These are phyloP conservation scores for Nemurella pictetii DNA, from an alignment of 2,888 invertebrate genomes.

Conservation along the genomic window DNA sequence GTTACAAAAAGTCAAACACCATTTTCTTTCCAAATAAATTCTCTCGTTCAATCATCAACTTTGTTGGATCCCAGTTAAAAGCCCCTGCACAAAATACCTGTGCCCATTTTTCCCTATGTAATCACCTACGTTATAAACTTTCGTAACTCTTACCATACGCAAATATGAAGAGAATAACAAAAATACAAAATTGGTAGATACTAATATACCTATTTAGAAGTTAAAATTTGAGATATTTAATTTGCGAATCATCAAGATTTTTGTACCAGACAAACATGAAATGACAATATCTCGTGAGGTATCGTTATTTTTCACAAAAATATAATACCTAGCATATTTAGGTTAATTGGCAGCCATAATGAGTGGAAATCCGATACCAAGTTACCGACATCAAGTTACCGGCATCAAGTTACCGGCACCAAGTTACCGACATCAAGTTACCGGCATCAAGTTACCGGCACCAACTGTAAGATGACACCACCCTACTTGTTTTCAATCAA, in stretches of 20 bases:
- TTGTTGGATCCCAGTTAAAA: too few relatives aligned
- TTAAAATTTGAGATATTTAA: neutral
- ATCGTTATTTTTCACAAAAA: neutral
- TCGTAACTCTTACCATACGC: neutral
- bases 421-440: neutral
- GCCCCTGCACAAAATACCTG: neutral
- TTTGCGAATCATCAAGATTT: neutral
- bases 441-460: neutral
- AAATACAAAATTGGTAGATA: neutral
- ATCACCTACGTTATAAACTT: neutral
- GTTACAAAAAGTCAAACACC: neutral
- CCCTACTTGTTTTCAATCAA: constrained; percentile 86
- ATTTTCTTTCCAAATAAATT: neutral
- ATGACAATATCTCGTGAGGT: neutral
- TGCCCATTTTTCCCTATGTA: neutral
- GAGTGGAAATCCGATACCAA: neutral
- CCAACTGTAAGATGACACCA: too few relatives aligned
- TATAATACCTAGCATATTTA: neutral
- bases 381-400: neutral
- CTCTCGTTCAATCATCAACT: too few relatives aligned
- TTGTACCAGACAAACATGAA: neutral
- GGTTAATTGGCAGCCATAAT: neutral
- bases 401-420: neutral
- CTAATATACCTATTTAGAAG: neutral
- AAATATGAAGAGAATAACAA: neutral